Base-by-base conservation (phyloP, 37 sponge, comb jelly and placozoan genomes). In the Haliclona indistincta region DNA sequence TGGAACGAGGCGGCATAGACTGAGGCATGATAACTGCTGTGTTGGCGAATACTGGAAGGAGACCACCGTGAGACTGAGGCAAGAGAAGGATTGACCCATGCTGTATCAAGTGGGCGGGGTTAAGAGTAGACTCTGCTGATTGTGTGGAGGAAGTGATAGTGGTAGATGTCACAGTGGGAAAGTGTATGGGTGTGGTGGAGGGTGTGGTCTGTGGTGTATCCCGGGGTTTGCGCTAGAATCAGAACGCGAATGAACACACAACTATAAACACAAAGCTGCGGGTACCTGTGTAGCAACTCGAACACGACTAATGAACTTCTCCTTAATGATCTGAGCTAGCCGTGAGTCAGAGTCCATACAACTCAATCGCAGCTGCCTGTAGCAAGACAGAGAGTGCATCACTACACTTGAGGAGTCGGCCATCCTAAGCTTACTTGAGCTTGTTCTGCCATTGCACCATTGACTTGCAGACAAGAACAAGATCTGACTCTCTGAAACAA, bases 381-480 rank as follows among this genome's bases (percentile, higher is more conserved):
- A 19, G 34, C n/a, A n/a, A n/a, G n/a, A n/a, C n/a, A n/a, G n/a
- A n/a, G n/a, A n/a, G n/a, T n/a, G n/a, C n/a, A n/a, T n/a, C n/a
- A n/a, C n/a, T n/a, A n/a, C n/a, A n/a, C n/a, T n/a, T n/a, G n/a
- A n/a, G n/a, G n/a, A n/a, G n/a, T n/a, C n/a, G n/a, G n/a, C n/a
- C n/a, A n/a, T n/a, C n/a, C 7, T 2, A 38, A 60, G 2, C 87
- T 86, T 29, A 86, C 87, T 86, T 86, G 11, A 86, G 71, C 33
- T 80, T 86, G 40, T 73, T 68, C 2, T 61, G 75, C 87, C 87
- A 86, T 69, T 86, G 81, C 8, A 80, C 70, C 75, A 86, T 78
- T 10, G 87, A 86, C 64, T 86, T 86, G 64, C 87, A 86, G 17
- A 80, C 63, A 38, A 80, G 54, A 47, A 47, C 54, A 37, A 86